Conservation (phyloP, 2,797 vertebrate genomes). For the Phoeniculus purpureus region DNA sequence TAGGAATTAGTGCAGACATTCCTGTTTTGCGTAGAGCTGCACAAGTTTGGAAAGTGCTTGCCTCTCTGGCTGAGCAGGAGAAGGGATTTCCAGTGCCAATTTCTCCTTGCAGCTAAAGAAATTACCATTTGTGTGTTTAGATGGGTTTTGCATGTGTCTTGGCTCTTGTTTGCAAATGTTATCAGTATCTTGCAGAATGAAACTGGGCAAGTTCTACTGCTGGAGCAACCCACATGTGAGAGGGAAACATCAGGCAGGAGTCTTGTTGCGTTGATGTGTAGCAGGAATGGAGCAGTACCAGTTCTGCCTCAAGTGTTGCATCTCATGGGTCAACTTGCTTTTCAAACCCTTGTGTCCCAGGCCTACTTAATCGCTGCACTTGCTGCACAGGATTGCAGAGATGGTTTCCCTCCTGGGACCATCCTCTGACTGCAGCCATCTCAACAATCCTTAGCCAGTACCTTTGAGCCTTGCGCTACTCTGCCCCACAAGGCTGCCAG, state of each 20-base stretch:
- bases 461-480: not conserved
- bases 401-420: not conserved
- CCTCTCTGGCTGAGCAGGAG: not conserved
- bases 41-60: not conserved
- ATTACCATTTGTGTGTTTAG: not conserved
- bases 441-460: not conserved
- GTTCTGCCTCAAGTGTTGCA: not conserved
- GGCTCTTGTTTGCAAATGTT: conserved; percentile 32
- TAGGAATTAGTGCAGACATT: not conserved
- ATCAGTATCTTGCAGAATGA: conserved; percentile 26
- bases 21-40: not conserved
- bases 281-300: conserved; percentile 40
- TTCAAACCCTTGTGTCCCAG: not conserved
- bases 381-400: not conserved
- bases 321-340: not conserved
- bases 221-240: not conserved
- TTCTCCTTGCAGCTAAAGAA: not conserved
- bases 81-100: not conserved
- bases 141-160: conserved; percentile 10
- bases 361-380: not conserved
- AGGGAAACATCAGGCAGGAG: not conserved
- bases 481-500: not conserved
- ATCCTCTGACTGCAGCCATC: not conserved
- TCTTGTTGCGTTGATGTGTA: not conserved
- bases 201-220: conserved; percentile 16